Evolutionary conservation across 2,888 invertebrate genomes (phyloP), one percentile per base, ranked within the genome.

Genomic region (Neuroscelio doddi): DNA sequence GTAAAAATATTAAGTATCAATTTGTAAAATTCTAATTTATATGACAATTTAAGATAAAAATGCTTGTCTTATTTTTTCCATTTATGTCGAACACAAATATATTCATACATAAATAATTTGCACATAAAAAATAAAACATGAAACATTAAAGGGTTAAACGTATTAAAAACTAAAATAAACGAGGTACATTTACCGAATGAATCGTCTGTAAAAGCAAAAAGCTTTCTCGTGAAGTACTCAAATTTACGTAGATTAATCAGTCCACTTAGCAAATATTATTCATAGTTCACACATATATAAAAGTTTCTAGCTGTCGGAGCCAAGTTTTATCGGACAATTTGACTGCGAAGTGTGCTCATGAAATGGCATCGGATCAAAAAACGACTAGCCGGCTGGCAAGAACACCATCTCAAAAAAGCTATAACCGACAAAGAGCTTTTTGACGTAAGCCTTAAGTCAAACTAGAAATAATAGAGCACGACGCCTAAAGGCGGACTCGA

Each of bases 391-490:
- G 14, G 12, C 27, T 27, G 27, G 42, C 30, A 45, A 29, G 9
- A 45, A 30, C 29, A 16, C 14, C 30, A 15, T 5, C 45, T 12
- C 15, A 29, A 46, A 45, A 45, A 30, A 49, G 49, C 24, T 47
- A 32, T 14, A 47, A 32, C 39, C 34, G 34, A 63, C 55, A 63
- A 64, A 68, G 44, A 64, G 51, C 38, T 46, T 56, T 57, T 68
- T 64, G 52, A 68, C 46, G 51, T 47, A 39, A 62, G 44, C 45
- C 26, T 42, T 38, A 32, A 52, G 64, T 51, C 45, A 39, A 67
- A 52, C 36, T 45, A 34, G 24, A 14, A 47, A 44, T 52, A 59
- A 67, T 57, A 56, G 55, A 67, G 47, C 46, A 5, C 30, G 7
- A 15, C 38, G 46, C 47, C 51, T 1, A n/a, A 56, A 36, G 63